Base-by-base conservation (phyloP, 2,888 invertebrate genomes). In the Tortrix viridana region DNA sequence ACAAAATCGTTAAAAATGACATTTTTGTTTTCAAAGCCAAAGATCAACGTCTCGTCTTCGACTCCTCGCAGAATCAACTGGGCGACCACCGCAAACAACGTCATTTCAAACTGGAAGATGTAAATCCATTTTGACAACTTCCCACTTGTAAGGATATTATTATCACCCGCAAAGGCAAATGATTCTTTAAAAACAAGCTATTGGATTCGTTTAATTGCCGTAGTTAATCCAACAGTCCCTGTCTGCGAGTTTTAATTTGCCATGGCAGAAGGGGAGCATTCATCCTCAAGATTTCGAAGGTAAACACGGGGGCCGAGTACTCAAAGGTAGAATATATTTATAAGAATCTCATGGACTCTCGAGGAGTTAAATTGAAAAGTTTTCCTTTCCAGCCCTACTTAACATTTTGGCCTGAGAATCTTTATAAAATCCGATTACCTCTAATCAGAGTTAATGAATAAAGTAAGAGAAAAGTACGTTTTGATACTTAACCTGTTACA, bases 321-420 rank as follows among this genome's bases (percentile, higher is more conserved):
- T 62, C 62, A 12, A 52, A 46, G 48, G 26, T 14, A 50, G 62
- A 52, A 56, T 50, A 52, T 53, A 56, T 52, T 62, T 62, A 52
- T 46, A 57, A 46, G 62, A 62, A 52, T 47, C 50, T 62, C 50
- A 26, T 50, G 50, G 56, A 62, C 48, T 23, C 46, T 38, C 62
- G 62, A 49, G 54, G 62, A 50, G 62, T 62, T 46, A 62, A 52
- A 62, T 62, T 62, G 62, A 62, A 56, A 62, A 62, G 56, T 57
- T 62, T 57, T 32, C 50, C 38, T 46, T 57, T 57, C 50, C 52
- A 46, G 23, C 19, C 50, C 38, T 62, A 57, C 62, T 57, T 58
- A 43, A 59, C 32, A 44, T 59, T 62, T 52, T 18, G 56, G 46
- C 38, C 38, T 23, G 46, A 38, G 7, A 57, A 41, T 53, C 23